phyloP scores from a whole-genome alignment of 2,888 invertebrate genomes.

The Stenurella melanura region DNA sequence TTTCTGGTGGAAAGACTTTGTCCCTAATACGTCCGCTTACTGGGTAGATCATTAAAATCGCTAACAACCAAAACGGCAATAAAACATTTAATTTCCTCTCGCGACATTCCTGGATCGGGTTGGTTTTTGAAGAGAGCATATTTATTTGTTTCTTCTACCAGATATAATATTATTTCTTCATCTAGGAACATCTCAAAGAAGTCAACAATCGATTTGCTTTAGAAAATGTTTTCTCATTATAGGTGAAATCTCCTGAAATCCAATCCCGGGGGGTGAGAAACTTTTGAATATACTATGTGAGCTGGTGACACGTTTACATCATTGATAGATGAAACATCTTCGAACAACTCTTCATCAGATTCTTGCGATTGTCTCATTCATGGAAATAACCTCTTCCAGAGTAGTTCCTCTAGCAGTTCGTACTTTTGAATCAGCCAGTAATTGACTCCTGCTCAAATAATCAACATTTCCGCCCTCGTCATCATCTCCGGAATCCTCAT shows the following conservation, averaged over 20 bases:
- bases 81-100: conserved; percentile 52
- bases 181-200: too few relatives aligned
- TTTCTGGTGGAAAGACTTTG: too few relatives aligned
- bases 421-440: conserved; percentile 5
- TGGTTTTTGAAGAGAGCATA: too few relatives aligned
- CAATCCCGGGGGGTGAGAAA: conserved; percentile 22
- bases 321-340: too few relatives aligned
- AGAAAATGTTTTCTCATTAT: not conserved
- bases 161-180: too few relatives aligned
- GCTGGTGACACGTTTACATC: conserved; percentile 22
- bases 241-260: too few relatives aligned
- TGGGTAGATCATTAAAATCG: conserved; percentile 55
- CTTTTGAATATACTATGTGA: too few relatives aligned
- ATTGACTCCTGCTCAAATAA: conserved; percentile 13
- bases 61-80: conserved; percentile 51
- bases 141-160: too few relatives aligned
- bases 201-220: too few relatives aligned
- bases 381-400: conserved; percentile 22
- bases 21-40: too few relatives aligned
- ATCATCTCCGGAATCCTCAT: too few relatives aligned
- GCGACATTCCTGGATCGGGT: conserved; percentile 40
- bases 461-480: conserved; percentile 11
- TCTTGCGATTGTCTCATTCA: conserved; percentile 18
- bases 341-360: conserved; percentile 23
- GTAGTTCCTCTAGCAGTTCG: conserved; percentile 17